phyloP scores from a whole-genome alignment of 2,888 invertebrate genomes.

The Sinopyrophorus schimmeli region DNA sequence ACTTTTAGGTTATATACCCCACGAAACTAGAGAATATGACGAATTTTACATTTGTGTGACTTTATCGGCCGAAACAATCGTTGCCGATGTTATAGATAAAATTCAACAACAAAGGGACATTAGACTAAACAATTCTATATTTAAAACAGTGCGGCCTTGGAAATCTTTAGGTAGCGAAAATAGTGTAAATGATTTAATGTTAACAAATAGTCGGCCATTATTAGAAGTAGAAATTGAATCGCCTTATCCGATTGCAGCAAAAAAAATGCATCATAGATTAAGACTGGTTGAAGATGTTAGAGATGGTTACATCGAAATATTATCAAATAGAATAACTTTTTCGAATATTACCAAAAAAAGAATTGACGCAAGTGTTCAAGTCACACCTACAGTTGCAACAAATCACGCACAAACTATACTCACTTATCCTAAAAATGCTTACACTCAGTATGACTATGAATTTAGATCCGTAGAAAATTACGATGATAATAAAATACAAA shows the following conservation, averaged over 20 bases:
- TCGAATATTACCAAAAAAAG: conserved; percentile 61
- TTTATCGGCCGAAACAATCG: conserved; percentile 58
- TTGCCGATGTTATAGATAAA: conserved; percentile 59
- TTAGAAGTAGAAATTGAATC: conserved; percentile 70
- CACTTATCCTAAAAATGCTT: conserved; percentile 68
- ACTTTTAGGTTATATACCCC: conserved; percentile 69
- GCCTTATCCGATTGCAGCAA: conserved; percentile 59
- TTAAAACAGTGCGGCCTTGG: conserved; percentile 58
- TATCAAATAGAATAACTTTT: conserved; percentile 61
- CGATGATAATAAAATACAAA: conserved; percentile 43
- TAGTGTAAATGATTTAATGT: conserved; percentile 60
- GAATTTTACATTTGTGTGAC: conserved; percentile 72
- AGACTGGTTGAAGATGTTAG: conserved; percentile 62
- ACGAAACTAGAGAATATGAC: conserved; percentile 63
- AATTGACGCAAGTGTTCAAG: conserved; percentile 64
- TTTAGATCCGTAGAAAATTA: conserved; percentile 39
- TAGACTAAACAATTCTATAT: conserved; percentile 33
- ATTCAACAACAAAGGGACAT: conserved; percentile 59
- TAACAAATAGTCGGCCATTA: conserved; percentile 60
- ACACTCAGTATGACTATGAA: conserved; percentile 67
- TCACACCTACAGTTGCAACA: conserved; percentile 55
- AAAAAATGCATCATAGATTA: conserved; percentile 56
- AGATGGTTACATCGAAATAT: conserved; percentile 72
- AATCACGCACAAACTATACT: conserved; percentile 68
- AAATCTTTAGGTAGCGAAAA: conserved; percentile 65